Percentiles rank a stretch among this genome's conserved stretches.
These are phyloP conservation scores for Cancer borealis DNA, from an alignment of 2,888 invertebrate genomes.

Conservation along the genomic window DNA sequence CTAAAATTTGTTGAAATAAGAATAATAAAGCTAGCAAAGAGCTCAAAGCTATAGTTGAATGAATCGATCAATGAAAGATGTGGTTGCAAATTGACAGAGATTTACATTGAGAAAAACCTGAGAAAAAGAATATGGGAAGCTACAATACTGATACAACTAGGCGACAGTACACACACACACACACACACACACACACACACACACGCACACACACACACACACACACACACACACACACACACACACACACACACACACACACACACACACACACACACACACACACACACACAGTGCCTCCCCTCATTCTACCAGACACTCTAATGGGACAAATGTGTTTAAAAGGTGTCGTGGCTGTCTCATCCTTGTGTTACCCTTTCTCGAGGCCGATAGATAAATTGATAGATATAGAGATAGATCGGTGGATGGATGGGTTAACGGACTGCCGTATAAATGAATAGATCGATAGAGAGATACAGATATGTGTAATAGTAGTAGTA, in stretches of 20 bases:
- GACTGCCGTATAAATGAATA: not conserved
- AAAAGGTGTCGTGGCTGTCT: too few species aligned
- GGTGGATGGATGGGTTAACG: not conserved
- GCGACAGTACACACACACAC: not conserved
- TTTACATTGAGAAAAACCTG: too few species aligned
- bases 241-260: not conserved
- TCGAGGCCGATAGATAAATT: not conserved
- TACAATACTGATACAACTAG: too few species aligned
- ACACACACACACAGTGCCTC: not conserved
- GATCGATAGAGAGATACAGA: not conserved
- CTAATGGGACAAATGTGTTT: not conserved
- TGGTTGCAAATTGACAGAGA: too few species aligned
- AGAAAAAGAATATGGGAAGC: too few species aligned
- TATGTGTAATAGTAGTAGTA: too few species aligned
- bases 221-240: not conserved
- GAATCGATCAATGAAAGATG: too few species aligned
- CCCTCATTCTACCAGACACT: not conserved
- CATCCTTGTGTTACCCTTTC: too few species aligned
- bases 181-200: slow-evolving; percentile 20
- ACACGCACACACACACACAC: slow-evolving; percentile 20
- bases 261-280: not conserved
- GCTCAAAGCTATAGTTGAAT: too few species aligned
- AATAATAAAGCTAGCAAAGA: too few species aligned
- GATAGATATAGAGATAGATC: not conserved
- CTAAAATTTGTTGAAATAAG: too few species aligned